Base-by-base conservation (phyloP, 2,888 invertebrate genomes). In the Laspeyria flexula region DNA sequence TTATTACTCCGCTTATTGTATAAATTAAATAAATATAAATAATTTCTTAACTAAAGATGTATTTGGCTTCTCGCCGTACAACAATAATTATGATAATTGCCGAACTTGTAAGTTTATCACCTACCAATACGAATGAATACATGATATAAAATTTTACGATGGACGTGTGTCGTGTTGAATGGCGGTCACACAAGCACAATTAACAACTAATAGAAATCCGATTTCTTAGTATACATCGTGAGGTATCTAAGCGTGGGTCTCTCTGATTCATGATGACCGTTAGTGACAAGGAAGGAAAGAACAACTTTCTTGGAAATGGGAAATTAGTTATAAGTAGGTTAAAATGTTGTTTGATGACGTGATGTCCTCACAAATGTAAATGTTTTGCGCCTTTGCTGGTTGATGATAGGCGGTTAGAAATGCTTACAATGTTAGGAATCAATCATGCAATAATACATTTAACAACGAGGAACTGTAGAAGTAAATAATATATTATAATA, bases 121-220 rank as follows among this genome's bases (percentile, higher is more conserved):
- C 48, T 34, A 16, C 7, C 55, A 34, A 49, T 29, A 56, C 50
- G 35, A 61, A 68, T 63, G 58, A 56, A 63, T 57, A 58, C 44
- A 61, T 41, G 30, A 56, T 48, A 68, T 69, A 68, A 65, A 65
- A 69, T 61, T 69, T 68, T 46, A 68, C 58, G 70, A 69, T 29
- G 33, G 37, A 29, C 57, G 53, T 58, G 43, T 15, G 50, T 63
- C 60, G 47, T 46, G 51, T 50, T 59, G 45, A 43, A 60, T 67
- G 56, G 54, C 55, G 34, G 34, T 47, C 53, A 51, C 27, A 31
- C 33, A 27, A 23, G 44, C 37, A 59, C 55, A 66, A 67, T 68
- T 66, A 68, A 61, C 54, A 37, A 52, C 59, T 61, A 65, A 66
- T 64, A 66, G 65, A 64, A 68, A 64, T 50, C 47, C 41, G 50